phyloP scores from a whole-genome alignment of 2,797 vertebrate genomes.

The Gephyroberyx darwinii region DNA sequence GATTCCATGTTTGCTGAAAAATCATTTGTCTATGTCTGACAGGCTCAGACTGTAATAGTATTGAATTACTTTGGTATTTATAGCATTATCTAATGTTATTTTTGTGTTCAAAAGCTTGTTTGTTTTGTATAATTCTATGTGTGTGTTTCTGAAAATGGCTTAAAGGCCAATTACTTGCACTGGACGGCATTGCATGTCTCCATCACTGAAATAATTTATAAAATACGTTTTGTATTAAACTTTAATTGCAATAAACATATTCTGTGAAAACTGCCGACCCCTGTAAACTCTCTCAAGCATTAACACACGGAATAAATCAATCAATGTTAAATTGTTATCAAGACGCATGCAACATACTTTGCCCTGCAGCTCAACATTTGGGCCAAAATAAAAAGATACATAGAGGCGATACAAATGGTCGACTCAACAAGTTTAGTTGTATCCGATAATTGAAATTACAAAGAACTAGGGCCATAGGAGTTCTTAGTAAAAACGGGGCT shows the following conservation, averaged over 20 bases:
- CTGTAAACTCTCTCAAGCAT: constrained; percentile 8
- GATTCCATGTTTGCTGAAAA: constrained; percentile 44
- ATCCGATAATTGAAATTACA: too few species aligned
- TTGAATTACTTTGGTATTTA: constrained; percentile 75
- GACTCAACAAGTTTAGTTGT: too few species aligned
- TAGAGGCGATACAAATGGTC: too few species aligned
- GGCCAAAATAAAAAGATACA: too few species aligned
- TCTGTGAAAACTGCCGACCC: constrained; percentile 31
- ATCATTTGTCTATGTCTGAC: constrained; percentile 73
- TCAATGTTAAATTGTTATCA: too few species aligned
- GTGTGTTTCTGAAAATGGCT: constrained; percentile 65
- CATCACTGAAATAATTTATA: constrained; percentile 77
- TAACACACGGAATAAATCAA: neutral
- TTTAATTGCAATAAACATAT: constrained; percentile 75
- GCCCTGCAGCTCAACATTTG: too few species aligned
- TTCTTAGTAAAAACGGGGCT: too few species aligned
- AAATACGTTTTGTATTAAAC: constrained; percentile 57
- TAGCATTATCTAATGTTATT: constrained; percentile 69
- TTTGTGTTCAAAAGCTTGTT: constrained; percentile 62
- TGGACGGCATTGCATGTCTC: constrained; percentile 75
- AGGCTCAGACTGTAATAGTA: constrained; percentile 77
- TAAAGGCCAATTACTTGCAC: constrained; percentile 73
- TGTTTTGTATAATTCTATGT: constrained; percentile 69
- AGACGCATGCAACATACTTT: too few species aligned
- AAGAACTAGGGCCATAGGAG: too few species aligned